These are phyloP conservation scores for Catagonus wagneri DNA, from an alignment of 2,113 vertebrate species.

Conservation along the genomic window DNA sequence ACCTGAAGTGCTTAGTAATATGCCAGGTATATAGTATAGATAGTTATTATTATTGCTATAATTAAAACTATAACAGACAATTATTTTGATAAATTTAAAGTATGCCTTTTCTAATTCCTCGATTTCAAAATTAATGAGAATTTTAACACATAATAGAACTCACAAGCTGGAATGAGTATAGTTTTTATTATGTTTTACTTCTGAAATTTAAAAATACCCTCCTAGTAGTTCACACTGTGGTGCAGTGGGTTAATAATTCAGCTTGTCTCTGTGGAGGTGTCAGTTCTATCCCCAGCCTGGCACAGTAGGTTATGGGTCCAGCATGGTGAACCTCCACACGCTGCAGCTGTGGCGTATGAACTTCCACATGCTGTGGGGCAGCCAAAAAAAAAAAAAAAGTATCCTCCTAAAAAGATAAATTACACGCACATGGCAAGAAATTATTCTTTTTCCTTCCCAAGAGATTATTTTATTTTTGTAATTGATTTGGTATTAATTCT, in stretches of 20 bases:
- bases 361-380: too few species aligned
- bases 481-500: slow-evolving; percentile 18
- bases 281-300: too few species aligned
- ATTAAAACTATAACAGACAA: not conserved
- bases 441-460: not conserved
- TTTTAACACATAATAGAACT: not conserved
- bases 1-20: not conserved
- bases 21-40: not conserved
- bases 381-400: not conserved
- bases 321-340: too few species aligned
- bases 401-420: not conserved
- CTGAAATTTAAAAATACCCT: slow-evolving; percentile 18
- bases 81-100: slow-evolving; percentile 32
- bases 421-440: not conserved
- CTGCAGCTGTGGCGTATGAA: too few species aligned
- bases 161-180: not conserved
- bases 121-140: slow-evolving; percentile 27
- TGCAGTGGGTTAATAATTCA: too few species aligned
- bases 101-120: not conserved
- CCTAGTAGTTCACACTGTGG: not conserved
- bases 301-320: too few species aligned
- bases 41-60: not conserved
- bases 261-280: too few species aligned
- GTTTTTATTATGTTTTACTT: slow-evolving; percentile 2
- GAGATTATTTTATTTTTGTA: not conserved